Evolutionary conservation across 2,113 vertebrate genomes (phyloP).

Genomic region (Macroglossus sobrinus): DNA sequence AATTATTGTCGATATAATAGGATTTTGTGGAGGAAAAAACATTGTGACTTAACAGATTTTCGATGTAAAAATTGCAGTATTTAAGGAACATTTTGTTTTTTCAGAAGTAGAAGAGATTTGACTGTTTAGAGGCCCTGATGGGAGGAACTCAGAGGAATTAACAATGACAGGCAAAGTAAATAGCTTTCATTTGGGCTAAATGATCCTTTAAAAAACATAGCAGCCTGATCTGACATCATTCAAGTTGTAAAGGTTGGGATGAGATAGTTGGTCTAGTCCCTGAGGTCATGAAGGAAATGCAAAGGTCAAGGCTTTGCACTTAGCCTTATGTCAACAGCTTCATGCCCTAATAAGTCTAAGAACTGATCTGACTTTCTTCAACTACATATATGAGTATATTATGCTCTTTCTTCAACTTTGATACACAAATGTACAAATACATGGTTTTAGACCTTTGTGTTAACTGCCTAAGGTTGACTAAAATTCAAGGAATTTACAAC

Average conservation of each 20-base stretch:
- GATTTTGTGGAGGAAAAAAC: background rate
- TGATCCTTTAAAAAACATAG: constrained; percentile 64
- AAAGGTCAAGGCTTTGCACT: constrained; percentile 83
- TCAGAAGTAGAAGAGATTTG: background rate
- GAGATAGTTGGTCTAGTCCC: constrained; percentile 69
- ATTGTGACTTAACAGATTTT: constrained; percentile 40
- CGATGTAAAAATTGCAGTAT: constrained; percentile 27
- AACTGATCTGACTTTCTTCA: constrained; percentile 69
- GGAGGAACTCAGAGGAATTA: background rate
- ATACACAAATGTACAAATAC: background rate
- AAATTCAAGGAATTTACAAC: background rate
- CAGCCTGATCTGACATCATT: constrained; percentile 68
- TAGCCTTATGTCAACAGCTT: constrained; percentile 81
- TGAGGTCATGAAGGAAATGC: constrained; percentile 78
- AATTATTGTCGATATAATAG: constrained; percentile 11
- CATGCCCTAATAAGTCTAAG: constrained; percentile 77
- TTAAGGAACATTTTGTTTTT: constrained; percentile 47
- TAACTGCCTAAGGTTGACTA: background rate
- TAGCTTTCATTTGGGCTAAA: constrained; percentile 70
- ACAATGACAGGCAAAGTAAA: constrained; percentile 64
- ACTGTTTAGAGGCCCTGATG: background rate
- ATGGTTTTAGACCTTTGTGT: background rate
- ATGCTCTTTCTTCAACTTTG: background rate
- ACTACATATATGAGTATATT: background rate
- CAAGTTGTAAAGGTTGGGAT: constrained; percentile 67